These are phyloP conservation scores for Podocnemis expansa DNA, from an alignment of 2,113 vertebrate species.

Conservation along the genomic window DNA sequence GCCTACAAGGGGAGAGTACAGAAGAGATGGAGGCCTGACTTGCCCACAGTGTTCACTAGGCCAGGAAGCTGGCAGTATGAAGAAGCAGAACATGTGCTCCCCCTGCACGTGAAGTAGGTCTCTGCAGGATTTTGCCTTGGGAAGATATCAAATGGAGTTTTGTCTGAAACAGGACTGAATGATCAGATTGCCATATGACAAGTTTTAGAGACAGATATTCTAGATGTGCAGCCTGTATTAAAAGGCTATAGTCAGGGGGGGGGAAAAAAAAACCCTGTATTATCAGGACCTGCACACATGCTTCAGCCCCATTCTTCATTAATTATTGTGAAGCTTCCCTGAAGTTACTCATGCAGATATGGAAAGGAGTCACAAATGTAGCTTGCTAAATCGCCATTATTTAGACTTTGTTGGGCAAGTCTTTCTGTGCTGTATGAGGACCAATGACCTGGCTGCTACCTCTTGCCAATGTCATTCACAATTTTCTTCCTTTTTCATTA, in stretches of 20 bases:
- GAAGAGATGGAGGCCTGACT: background rate
- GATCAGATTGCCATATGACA: background rate
- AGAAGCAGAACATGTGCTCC: background rate
- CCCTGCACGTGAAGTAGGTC: background rate
- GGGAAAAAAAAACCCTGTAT: background rate
- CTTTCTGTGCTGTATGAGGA: background rate
- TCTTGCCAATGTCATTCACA: background rate
- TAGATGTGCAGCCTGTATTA: background rate
- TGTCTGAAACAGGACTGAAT: background rate
- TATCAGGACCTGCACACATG: background rate
- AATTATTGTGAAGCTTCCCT: background rate
- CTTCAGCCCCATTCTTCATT: accelerated
- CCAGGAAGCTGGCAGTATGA: background rate
- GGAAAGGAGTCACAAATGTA: background rate
- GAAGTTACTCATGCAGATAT: too few relatives aligned
- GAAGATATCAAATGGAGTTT: background rate
- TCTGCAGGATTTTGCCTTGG: background rate
- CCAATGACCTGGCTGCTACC: background rate
- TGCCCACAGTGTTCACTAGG: background rate
- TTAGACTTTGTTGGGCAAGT: background rate
- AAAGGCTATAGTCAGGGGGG: background rate
- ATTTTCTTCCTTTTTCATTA: background rate
- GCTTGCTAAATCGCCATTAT: background rate
- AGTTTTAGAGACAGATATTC: background rate
- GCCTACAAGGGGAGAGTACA: too few relatives aligned